phyloP scores from a whole-genome alignment of 2,888 invertebrate genomes.

The Exephanes ischioxanthus region DNA sequence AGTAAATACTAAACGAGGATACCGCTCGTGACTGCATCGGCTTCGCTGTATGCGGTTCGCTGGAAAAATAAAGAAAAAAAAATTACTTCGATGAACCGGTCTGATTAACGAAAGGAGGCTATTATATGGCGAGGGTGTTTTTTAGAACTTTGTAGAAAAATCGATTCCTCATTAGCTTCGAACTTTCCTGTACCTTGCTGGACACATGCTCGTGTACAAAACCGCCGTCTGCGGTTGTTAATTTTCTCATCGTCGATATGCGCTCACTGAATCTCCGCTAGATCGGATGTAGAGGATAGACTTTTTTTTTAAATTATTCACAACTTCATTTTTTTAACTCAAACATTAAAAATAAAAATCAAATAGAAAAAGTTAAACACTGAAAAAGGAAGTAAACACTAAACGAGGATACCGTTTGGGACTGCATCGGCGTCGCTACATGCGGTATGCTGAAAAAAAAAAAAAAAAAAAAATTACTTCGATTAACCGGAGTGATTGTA shows the following conservation, averaged over 20 bases:
- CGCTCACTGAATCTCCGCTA: too few species aligned
- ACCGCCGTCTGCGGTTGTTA: too few species aligned
- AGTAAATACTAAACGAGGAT: constrained; percentile 55
- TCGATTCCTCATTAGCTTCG: background rate
- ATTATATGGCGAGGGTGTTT: background rate
- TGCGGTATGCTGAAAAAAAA: background rate
- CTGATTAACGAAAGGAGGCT: constrained; percentile 10
- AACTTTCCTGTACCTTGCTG: background rate
- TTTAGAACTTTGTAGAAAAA: background rate
- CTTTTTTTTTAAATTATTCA: background rate
- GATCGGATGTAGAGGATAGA: too few species aligned
- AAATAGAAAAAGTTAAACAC: background rate
- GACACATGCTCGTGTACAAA: too few species aligned
- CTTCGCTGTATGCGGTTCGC: background rate
- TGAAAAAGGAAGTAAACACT: constrained; percentile 49
- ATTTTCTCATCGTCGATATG: too few species aligned
- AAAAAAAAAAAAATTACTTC: background rate
- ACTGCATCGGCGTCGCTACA: background rate
- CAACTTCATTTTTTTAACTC: background rate
- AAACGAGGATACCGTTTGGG: constrained; percentile 49
- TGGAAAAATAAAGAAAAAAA: background rate
- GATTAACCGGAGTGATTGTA: background rate
- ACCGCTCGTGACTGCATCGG: constrained; percentile 27
- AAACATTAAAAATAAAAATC: too few species aligned
- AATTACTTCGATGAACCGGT: constrained; percentile 7